These are phyloP conservation scores for Neelides sp. DNA, from an alignment of 1,140 invertebrate genomes.

Conservation along the genomic window DNA sequence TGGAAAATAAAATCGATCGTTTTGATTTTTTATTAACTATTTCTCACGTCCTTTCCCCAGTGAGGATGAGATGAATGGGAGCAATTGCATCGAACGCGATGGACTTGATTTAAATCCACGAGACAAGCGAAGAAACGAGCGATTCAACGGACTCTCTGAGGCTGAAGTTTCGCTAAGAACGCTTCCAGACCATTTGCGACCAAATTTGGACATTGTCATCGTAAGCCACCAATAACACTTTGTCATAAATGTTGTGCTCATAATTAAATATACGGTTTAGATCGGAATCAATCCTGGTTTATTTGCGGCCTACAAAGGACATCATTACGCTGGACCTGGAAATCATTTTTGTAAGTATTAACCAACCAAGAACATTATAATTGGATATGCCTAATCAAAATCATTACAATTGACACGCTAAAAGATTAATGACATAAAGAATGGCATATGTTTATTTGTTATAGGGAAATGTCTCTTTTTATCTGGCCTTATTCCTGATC, in stretches of 20 bases:
- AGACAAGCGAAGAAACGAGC: constrained; percentile 90
- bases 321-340: constrained; percentile 94
- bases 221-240: constrained; percentile 51
- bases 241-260: background rate
- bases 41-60: too few relatives aligned
- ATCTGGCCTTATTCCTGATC: constrained; percentile 82
- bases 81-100: too few relatives aligned
- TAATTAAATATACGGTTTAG: constrained; percentile 33
- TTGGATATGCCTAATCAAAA: too few relatives aligned
- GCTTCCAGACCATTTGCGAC: constrained; percentile 80
- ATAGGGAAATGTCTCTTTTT: constrained; percentile 89
- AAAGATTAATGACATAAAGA: background rate
- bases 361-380: too few relatives aligned
- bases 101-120: too few relatives aligned
- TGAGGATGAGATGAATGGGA: too few relatives aligned
- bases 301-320: constrained; percentile 92
- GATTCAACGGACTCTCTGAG: constrained; percentile 93
- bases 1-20: too few relatives aligned
- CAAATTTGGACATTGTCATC: constrained; percentile 92
- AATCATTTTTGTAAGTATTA: constrained; percentile 86
- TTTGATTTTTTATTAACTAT: too few relatives aligned
- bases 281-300: constrained; percentile 95
- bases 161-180: constrained; percentile 86
- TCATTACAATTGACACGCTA: background rate
- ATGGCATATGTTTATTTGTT: constrained; percentile 17